Base-by-base conservation (phyloP, 1,140 invertebrate species). In the Penaeus chinensis region DNA sequence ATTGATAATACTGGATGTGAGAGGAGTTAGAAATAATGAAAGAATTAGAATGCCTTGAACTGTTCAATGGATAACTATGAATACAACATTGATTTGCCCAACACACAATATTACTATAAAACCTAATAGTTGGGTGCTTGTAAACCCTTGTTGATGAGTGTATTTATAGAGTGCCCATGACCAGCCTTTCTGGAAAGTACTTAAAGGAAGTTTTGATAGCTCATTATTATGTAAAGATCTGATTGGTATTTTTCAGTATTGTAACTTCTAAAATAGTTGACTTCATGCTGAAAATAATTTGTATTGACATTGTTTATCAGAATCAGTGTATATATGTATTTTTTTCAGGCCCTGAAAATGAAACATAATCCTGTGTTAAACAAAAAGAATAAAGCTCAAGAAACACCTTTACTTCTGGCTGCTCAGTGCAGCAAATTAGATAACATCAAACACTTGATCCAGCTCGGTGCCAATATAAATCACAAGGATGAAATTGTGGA, bases 371-470 rank as follows among this genome's bases (percentile, higher is more conserved):
- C 60, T 10, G 61, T 87, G 22, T 24, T 87, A 42, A 87, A 87
- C 62, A 82, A 82, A 37, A 87, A 82, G 69, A 87, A 87, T 60
- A 37, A 82, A 13, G 86, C 80, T 5, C 54, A 82, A 24, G 80
- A 87, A 37, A 87, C 86, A 0, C 86, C 86, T 19, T 32, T 87
- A 24, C 80, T 87, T n/a, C 16, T 87, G 54, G 86, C 86, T 22
- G 86, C 86, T n/a, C 86, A 83, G n/a, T 62, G 47, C 71, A 87
- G 80, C 66, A 87, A 87, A 78, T 42, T 87, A 16, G 86, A 87
- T 27, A 82, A 78, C n/a, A 78, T 87, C 22, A 87, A 87, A 62
- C 71, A 77, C 20, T 81, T 87, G 16, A 83, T 87, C 27, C 86
- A 87, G 37, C 71, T 87, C 5, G 86, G 86, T 10, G 71, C 80